Evolutionary conservation across 2,888 invertebrate species (phyloP).

Genomic region (Agonopterix subpropinquella): DNA sequence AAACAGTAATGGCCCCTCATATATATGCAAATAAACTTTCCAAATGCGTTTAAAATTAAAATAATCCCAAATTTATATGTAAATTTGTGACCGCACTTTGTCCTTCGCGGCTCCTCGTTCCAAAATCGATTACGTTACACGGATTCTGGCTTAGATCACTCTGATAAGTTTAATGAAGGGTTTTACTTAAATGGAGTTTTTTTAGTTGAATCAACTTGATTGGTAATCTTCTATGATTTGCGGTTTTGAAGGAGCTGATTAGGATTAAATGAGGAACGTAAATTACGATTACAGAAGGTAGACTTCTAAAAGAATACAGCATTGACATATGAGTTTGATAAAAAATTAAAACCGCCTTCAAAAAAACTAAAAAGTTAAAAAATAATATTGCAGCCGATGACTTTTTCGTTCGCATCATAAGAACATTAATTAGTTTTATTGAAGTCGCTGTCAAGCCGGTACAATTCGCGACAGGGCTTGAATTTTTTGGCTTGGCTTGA

Average conservation of each 20-base stretch:
- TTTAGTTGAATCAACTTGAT: slow-evolving; percentile 47
- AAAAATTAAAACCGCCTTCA: no score
- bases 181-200: slow-evolving; percentile 50
- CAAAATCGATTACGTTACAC: slow-evolving; percentile 69
- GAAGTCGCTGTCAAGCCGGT: no score
- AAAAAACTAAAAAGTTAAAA: no score
- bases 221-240: slow-evolving; percentile 36
- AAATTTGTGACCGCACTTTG: slow-evolving; percentile 67
- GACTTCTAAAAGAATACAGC: not conserved
- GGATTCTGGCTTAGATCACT: slow-evolving; percentile 58
- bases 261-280: not conserved
- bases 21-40: slow-evolving; percentile 69
- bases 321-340: slow-evolving; percentile 19
- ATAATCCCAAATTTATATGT: slow-evolving; percentile 72
- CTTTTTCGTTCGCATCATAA: no score
- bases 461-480: no score
- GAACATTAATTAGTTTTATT: no score
- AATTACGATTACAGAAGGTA: not conserved
- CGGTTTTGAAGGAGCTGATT: not conserved
- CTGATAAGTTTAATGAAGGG: slow-evolving; percentile 67
- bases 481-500: no score
- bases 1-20: slow-evolving; percentile 61
- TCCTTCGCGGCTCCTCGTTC: slow-evolving; percentile 65
- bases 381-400: no score
- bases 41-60: slow-evolving; percentile 71